Conservation (phyloP, 1,140 invertebrate species). For the Elymnias hypermnestra region DNA sequence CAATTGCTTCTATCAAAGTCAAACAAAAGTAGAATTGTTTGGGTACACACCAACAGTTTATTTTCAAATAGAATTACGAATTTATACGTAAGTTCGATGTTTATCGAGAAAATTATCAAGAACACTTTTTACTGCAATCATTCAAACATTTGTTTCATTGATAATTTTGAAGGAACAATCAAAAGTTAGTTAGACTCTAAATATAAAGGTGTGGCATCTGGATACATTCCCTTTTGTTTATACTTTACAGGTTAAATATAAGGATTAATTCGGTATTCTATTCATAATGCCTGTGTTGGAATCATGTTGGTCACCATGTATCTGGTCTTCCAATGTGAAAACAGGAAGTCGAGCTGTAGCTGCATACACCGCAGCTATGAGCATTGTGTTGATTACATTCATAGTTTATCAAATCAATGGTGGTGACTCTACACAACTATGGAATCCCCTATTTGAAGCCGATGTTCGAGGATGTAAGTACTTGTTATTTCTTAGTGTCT, state of each 20-base stretch:
- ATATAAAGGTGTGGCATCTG: slow-evolving; percentile 1
- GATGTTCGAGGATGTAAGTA: slow-evolving; percentile 86
- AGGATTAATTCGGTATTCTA: no score
- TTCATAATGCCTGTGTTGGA: slow-evolving; percentile 78
- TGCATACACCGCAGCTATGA: slow-evolving; percentile 84
- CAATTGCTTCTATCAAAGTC: no score
- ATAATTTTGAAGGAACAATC: background rate
- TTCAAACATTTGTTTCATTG: no score
- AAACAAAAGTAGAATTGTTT: no score
- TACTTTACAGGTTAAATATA: no score
- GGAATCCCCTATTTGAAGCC: slow-evolving; percentile 91
- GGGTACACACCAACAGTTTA: no score
- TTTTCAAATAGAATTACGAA: no score
- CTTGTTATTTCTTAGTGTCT: slow-evolving; percentile 12
- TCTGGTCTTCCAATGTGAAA: slow-evolving; percentile 88
- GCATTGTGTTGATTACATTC: slow-evolving; percentile 85
- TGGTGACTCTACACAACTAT: slow-evolving; percentile 90
- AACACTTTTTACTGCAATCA: no score
- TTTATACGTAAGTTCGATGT: no score
- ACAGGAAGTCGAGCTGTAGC: slow-evolving; percentile 86
- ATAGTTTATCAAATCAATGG: slow-evolving; percentile 85
- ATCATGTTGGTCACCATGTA: slow-evolving; percentile 91
- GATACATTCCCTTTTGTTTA: no score
- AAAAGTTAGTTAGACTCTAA: background rate
- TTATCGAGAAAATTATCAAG: no score